phyloP scores from a whole-genome alignment of 2,888 invertebrate genomes.

The Conchocele bisecta region DNA sequence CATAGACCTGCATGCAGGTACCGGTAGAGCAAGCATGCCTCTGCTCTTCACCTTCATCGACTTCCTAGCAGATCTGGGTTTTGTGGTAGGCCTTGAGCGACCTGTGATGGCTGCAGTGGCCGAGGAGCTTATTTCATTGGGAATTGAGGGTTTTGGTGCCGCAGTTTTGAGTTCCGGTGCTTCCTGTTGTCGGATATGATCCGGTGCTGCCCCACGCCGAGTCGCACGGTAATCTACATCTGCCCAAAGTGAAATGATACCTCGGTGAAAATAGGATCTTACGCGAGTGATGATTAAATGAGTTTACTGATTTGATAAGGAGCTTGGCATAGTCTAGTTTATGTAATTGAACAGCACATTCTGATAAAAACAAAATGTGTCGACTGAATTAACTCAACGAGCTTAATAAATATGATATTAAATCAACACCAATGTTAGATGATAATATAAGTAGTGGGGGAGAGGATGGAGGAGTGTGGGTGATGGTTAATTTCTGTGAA shows the following conservation, averaged over 20 bases:
- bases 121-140: slow-evolving; percentile 26
- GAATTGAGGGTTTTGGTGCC: slow-evolving; percentile 25
- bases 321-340: too few species aligned
- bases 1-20: slow-evolving; percentile 33
- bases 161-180: slow-evolving; percentile 15
- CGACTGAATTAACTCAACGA: too few species aligned
- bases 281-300: too few species aligned
- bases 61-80: slow-evolving; percentile 8
- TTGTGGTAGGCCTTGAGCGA: not conserved
- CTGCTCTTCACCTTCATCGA: slow-evolving; percentile 34
- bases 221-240: slow-evolving; percentile 72
- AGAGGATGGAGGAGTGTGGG: too few species aligned
- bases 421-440: too few species aligned
- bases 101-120: not conserved
- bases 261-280: too few species aligned
- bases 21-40: slow-evolving; percentile 34
- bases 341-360: too few species aligned
- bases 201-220: slow-evolving; percentile 62
- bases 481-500: too few species aligned
- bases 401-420: too few species aligned
- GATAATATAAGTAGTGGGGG: too few species aligned
- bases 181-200: slow-evolving; percentile 34
- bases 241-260: slow-evolving; percentile 33
- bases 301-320: too few species aligned
- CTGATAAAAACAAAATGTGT: too few species aligned